Evolutionary conservation across 2,888 invertebrate species (phyloP).

Genomic region (Oscheius sp.): DNA sequence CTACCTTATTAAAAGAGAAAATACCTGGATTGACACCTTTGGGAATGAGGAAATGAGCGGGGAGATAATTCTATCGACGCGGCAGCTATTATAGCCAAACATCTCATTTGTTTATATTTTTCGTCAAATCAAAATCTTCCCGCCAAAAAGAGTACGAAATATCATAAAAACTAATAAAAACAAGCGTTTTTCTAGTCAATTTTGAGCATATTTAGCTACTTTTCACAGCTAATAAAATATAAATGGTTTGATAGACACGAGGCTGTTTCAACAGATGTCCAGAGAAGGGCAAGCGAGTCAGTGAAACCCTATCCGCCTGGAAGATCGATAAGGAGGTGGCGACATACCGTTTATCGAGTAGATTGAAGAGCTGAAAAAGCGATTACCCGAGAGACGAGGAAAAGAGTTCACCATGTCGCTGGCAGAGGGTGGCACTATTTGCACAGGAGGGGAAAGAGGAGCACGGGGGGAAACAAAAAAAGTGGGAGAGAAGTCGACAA

Average conservation of each 20-base stretch:
- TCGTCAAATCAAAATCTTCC: too few species aligned
- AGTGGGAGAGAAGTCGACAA: background rate
- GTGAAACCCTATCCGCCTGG: background rate
- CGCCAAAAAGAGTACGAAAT: too few species aligned
- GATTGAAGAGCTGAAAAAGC: background rate
- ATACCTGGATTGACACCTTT: too few species aligned
- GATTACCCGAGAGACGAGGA: background rate
- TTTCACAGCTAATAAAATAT: background rate
- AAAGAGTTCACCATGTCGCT: conserved; percentile 14
- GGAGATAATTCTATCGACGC: too few species aligned
- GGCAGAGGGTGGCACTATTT: conserved; percentile 6
- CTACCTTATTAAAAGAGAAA: too few species aligned
- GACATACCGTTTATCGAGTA: conserved; percentile 3
- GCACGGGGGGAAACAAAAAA: background rate
- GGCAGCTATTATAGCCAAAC: too few species aligned
- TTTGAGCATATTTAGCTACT: too few species aligned
- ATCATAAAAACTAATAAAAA: too few species aligned
- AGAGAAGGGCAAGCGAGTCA: too few species aligned
- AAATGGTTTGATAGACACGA: background rate
- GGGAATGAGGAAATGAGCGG: too few species aligned
- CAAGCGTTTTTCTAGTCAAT: too few species aligned
- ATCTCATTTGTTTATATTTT: too few species aligned
- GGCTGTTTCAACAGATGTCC: background rate
- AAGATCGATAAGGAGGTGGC: background rate
- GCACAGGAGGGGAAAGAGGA: conserved; percentile 3